Base-by-base conservation (phyloP, 2,888 invertebrate species). In the Pachliopta kotzebuea region DNA sequence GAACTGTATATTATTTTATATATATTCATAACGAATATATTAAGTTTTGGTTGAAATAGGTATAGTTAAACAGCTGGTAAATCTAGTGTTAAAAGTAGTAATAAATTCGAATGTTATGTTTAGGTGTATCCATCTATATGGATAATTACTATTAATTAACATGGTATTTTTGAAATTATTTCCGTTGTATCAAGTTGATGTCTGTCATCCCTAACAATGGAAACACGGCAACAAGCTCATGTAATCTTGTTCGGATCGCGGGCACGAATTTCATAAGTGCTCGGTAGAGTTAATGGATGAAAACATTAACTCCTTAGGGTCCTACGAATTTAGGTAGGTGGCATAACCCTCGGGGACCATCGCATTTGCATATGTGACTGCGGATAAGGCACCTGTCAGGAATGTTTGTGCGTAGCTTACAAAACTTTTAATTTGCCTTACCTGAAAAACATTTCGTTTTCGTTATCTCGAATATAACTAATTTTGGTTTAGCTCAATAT, bases 211-310 rank as follows among this genome's bases (percentile, higher is more conserved):
- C 61, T 61, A 37, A 54, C 67, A 72, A 75, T 74, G 74, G 79
- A 81, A 84, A 85, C 83, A 85, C 81, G 84, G 82, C 82, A 83
- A 81, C 78, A 80, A 80, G 82, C 78, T 83, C 79, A 76, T 84
- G 83, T 88, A 87, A 89, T 88, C 87, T 85, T 74, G 81, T 87
- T 85, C 85, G 83, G 85, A 88, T 88, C 86, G 86, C 83, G 86
- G 80, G 82, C 86, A 87, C 83, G 86, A 88, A 87, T 86, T 88
- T 88, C 88, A 88, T 88, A 88, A 89, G 86, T 86, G 87, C 85
- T 84, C 79, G 83, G 79, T 83, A 77, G 79, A 83, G 83, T 83
- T 88, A 89, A 89, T 89, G 87, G 88, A 84, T 85, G 86, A 86
- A 88, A 88, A 87, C 88, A 88, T 89, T 88, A 88, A 88, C 86